A percentile compares a stretch with the other conserved stretches of the same genome.
Conservation (phyloP, 2,888 invertebrate species). For the Luffia ferchaultella region DNA sequence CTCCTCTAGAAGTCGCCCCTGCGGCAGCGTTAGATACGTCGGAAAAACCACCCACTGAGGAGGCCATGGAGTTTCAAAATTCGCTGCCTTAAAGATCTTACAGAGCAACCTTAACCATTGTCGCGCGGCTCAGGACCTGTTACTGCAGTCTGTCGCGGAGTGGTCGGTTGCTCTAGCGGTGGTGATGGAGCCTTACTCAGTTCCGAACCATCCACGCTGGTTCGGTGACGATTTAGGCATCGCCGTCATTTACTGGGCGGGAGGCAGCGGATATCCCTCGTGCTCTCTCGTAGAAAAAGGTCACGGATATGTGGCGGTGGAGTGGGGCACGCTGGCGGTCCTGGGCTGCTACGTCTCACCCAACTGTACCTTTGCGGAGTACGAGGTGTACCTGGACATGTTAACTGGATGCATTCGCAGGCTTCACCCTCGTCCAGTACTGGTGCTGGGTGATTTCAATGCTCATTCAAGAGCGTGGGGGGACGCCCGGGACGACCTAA, state of each 20-base stretch:
- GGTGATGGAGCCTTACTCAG: no score
- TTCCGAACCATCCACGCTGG: no score
- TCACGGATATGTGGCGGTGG: no score
- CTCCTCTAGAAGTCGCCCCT: not conserved
- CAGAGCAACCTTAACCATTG: constrained; percentile 3
- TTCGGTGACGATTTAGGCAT: no score
- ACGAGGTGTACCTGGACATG: not conserved
- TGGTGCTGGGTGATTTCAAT: constrained; percentile 15
- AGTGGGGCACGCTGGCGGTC: no score
- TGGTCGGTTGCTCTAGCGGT: no score
- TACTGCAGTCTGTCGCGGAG: constrained; percentile 7
- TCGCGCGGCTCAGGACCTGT: no score
- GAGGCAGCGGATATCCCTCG: no score
- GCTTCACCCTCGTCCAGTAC: constrained; percentile 10
- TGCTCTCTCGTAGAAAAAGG: no score
- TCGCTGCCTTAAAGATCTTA: not conserved
- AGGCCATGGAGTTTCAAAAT: no score
- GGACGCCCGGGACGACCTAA: constrained; percentile 9
- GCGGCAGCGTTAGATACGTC: not conserved
- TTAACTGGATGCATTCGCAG: not conserved
- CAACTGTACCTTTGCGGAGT: not conserved
- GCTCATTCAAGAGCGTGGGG: constrained; percentile 1
- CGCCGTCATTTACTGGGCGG: no score
- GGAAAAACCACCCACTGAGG: not conserved
- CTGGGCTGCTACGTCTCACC: not conserved